These are phyloP conservation scores for Battus philenor DNA, from an alignment of 1,140 invertebrate species.

Conservation along the genomic window DNA sequence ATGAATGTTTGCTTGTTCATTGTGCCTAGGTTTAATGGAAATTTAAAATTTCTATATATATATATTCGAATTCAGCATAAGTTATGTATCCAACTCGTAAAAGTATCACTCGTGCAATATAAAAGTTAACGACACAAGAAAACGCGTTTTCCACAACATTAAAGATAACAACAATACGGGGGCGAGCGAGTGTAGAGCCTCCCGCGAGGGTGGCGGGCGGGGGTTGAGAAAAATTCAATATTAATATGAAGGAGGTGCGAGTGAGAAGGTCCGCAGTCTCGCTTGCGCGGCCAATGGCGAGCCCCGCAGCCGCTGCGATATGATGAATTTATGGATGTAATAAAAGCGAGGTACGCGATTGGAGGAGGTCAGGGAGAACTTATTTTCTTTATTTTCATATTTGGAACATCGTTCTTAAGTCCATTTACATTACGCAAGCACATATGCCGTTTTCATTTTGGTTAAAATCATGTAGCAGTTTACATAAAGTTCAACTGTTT, in stretches of 20 bases:
- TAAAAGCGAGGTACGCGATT: conserved; percentile 77
- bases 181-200: conserved; percentile 70
- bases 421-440: conserved; percentile 25
- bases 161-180: conserved; percentile 76
- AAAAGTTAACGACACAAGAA: conserved; percentile 76
- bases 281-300: conserved; percentile 74
- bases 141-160: conserved; percentile 76
- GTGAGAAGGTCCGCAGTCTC: conserved; percentile 62
- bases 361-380: conserved; percentile 68
- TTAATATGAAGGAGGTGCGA: conserved; percentile 79
- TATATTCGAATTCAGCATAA: conserved; percentile 36
- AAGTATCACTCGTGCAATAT: conserved; percentile 75
- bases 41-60: no score
- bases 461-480: neutral
- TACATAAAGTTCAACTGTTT: no score
- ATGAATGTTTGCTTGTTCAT: no score
- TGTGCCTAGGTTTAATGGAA: no score
- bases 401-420: conserved; percentile 64
- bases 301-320: conserved; percentile 67
- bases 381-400: conserved; percentile 76
- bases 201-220: conserved; percentile 66
- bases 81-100: conserved; percentile 71
- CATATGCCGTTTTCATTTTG: conserved; percentile 32
- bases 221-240: conserved; percentile 79
- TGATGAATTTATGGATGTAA: conserved; percentile 81